phyloP scores from a whole-genome alignment of 2,888 invertebrate genomes.

The Reticulitermes lucifugus region DNA sequence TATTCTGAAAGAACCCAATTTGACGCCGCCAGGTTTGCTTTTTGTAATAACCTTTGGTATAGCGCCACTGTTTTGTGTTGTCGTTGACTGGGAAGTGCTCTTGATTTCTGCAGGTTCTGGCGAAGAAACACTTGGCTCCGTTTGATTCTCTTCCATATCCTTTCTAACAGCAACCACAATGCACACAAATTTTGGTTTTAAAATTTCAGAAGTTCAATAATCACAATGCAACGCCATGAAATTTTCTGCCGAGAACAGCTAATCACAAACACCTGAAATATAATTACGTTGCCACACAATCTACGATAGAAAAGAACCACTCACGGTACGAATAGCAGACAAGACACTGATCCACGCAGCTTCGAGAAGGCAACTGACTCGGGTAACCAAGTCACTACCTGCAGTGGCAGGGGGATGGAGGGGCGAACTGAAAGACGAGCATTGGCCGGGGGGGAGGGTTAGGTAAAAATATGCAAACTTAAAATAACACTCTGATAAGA shows the following conservation, averaged over 20 bases:
- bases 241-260: too few species aligned
- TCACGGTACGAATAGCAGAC: not conserved
- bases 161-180: not conserved
- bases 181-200: too few species aligned
- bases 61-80: not conserved
- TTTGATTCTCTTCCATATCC: not conserved
- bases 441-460: not conserved
- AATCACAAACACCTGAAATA: too few species aligned
- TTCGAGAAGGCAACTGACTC: not conserved
- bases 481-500: too few species aligned
- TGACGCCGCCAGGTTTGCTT: not conserved
- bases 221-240: too few species aligned
- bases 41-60: not conserved
- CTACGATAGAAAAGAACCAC: not conserved
- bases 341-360: not conserved
- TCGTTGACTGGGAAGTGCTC: not conserved
- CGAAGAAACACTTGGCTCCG: not conserved
- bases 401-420: not conserved
- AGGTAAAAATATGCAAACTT: not conserved
- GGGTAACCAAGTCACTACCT: not conserved
- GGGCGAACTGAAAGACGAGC: not conserved
- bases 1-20: conserved; percentile 15
- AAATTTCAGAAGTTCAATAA: too few species aligned
- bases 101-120: not conserved
- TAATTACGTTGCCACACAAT: not conserved